phyloP scores from a whole-genome alignment of 2,113 vertebrate genomes.

The Manacus vitellinus region DNA sequence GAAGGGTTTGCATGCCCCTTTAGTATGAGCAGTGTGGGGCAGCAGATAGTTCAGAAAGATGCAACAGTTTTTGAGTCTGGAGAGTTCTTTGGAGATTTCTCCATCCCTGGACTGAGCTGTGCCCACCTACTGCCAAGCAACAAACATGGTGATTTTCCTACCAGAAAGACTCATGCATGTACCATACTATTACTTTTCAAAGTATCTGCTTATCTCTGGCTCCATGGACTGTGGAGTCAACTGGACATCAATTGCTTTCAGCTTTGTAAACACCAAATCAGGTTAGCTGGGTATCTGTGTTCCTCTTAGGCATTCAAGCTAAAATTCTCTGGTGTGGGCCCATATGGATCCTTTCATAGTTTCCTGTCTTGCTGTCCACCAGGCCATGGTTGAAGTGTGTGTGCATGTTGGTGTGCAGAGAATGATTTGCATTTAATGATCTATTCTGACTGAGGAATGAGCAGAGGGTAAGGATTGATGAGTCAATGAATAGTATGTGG shows the following conservation, averaged over 20 bases:
- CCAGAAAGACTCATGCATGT: not conserved
- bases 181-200: not conserved
- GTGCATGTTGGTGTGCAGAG: not conserved
- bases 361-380: not conserved
- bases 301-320: constrained; percentile 4
- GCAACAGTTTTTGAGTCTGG: not conserved
- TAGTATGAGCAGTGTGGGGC: not conserved
- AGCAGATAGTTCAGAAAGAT: not conserved
- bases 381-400: not conserved
- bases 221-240: not conserved
- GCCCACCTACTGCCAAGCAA: not conserved
- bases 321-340: not conserved
- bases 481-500: not conserved
- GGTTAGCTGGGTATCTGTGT: not conserved
- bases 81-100: not conserved
- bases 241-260: constrained; percentile 18
- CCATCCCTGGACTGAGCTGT: not conserved
- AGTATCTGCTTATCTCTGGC: not conserved
- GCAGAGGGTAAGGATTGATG: not conserved
- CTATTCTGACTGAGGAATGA: not conserved
- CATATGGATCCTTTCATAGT: not conserved
- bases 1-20: not conserved
- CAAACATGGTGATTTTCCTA: not conserved
- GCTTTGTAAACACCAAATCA: constrained; percentile 33
- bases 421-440: not conserved